Base-by-base conservation (phyloP, 2,888 invertebrate genomes). In the Nymphalis polychloros region DNA sequence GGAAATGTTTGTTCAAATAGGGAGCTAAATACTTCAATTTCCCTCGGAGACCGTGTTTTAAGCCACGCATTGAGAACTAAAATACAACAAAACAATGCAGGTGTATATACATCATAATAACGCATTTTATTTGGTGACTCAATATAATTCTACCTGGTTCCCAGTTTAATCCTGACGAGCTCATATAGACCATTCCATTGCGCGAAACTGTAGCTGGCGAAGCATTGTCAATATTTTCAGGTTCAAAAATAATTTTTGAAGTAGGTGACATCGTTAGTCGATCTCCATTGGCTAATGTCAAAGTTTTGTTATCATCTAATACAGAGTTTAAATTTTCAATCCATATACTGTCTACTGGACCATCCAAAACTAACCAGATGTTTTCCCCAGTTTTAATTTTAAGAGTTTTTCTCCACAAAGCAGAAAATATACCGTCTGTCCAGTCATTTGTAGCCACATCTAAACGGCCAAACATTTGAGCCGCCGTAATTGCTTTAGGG, bases 391-490 rank as follows among this genome's bases (percentile, higher is more conserved):
- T 95, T 89, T 97, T 98, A 1, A 97, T 91, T 88, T 97, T 97
- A 1, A 98, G 93, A 0, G 98, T 98, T 89, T 98, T 98, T 50
- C 98, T 94, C 99, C 98, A 99, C 0, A 99, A 91, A 0, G 98
- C 98, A 0, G 98, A 98, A 88, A 99, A 99, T 79, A 99, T 98
- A 8, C 99, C 99, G 85, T 99, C 98, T 0, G 98, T 99, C 99
- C 99, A 99, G 82, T 99, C 99, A 82, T 99, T 99, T 1, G 98
- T 99, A 3, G 98, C 98, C 0, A 99, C 98, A 82, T 99, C 98
- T 27, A 98, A 91, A 41, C 98, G 94, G 0, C 99, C 99, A 84
- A 99, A 99, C 99, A 99, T 99, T 93, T 99, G 98, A 0, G 98
- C 96, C 0, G 98, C 97, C 17, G 98, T 98, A 80, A 99, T 98